These are phyloP conservation scores for Lipophrys pholis DNA, from an alignment of 2,113 vertebrate genomes.

Conservation along the genomic window DNA sequence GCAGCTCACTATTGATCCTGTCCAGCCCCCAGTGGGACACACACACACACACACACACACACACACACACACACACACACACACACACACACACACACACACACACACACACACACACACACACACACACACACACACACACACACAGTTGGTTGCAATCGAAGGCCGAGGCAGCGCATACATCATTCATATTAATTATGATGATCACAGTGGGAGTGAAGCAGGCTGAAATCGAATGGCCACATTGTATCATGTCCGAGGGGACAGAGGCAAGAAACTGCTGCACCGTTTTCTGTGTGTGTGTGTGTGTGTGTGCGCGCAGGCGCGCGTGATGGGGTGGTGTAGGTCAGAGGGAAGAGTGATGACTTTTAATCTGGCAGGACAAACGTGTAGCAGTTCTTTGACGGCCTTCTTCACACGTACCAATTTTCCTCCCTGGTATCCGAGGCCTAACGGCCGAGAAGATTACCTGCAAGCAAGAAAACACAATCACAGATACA, in stretches of 20 bases:
- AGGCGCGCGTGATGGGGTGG: neutral
- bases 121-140: conserved; percentile 17
- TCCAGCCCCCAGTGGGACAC: conserved; percentile 16
- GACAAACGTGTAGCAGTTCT: conserved; percentile 34
- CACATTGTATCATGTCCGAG: conserved; percentile 11
- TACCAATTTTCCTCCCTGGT: too few species aligned
- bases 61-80: conserved; percentile 18
- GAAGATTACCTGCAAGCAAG: too few species aligned
- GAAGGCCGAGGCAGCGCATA: conserved; percentile 25
- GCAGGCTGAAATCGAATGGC: conserved; percentile 18
- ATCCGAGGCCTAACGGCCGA: too few species aligned
- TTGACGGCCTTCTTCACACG: conserved; percentile 10
- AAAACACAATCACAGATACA: too few species aligned
- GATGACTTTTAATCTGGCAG: conserved; percentile 54
- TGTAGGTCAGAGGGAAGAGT: conserved; percentile 41
- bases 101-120: conserved; percentile 19
- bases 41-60: conserved; percentile 17
- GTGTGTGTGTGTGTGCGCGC: neutral
- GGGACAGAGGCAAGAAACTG: conserved; percentile 16
- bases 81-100: conserved; percentile 22
- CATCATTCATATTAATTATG: conserved; percentile 62
- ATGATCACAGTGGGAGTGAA: conserved; percentile 29
- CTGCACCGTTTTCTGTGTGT: neutral
- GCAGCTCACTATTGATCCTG: conserved; percentile 36
- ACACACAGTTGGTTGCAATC: conserved; percentile 18